These are phyloP conservation scores for Chaetodon trifascialis DNA, from an alignment of 2,113 vertebrate species.

Conservation along the genomic window DNA sequence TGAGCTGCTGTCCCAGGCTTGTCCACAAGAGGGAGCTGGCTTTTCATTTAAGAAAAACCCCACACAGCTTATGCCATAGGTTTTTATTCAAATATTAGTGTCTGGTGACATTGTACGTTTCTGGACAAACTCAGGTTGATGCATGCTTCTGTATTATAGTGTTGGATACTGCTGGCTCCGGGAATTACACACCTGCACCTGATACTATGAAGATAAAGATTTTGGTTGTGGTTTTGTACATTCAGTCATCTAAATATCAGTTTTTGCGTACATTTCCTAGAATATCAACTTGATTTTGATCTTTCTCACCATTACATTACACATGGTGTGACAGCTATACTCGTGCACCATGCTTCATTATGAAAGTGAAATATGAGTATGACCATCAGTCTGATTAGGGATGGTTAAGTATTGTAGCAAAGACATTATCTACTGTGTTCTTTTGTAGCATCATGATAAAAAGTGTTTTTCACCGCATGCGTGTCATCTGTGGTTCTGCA, in stretches of 20 bases:
- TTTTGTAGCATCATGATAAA: conserved; percentile 27
- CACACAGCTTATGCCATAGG: conserved; percentile 23
- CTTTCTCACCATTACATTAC: background rate
- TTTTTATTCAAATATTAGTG: conserved; percentile 37
- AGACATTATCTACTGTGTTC: conserved; percentile 10
- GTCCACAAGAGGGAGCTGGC: conserved; percentile 69
- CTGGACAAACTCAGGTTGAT: conserved; percentile 77
- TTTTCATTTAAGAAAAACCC: conserved; percentile 36
- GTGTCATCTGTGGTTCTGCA: background rate
- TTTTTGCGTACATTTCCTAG: background rate
- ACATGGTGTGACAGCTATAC: background rate
- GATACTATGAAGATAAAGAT: conserved; percentile 18
- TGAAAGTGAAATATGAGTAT: background rate
- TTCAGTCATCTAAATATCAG: conserved; percentile 8
- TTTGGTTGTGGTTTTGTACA: conserved; percentile 50
- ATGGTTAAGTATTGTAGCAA: conserved; percentile 32
- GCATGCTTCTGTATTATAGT: conserved; percentile 62
- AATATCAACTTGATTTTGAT: conserved; percentile 3
- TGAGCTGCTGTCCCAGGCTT: background rate
- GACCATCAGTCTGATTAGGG: background rate
- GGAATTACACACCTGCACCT: conserved; percentile 34
- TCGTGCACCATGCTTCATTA: background rate
- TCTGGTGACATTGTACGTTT: conserved; percentile 54
- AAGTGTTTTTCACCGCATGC: background rate
- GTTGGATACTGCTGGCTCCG: conserved; percentile 35